Evolutionary conservation across 2,888 invertebrate species (phyloP).

Genomic region (Suillia variegata): DNA sequence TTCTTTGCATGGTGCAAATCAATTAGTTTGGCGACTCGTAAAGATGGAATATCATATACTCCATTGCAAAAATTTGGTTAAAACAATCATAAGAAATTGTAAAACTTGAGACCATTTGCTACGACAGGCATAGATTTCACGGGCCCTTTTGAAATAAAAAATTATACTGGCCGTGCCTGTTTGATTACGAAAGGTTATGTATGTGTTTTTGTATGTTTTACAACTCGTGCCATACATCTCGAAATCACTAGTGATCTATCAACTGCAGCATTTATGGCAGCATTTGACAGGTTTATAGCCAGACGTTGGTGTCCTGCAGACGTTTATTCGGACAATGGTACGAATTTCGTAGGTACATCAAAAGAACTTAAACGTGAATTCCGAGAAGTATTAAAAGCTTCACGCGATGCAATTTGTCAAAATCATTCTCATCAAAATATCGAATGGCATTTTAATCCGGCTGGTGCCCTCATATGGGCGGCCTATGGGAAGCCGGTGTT

Average conservation of each 20-base stretch:
- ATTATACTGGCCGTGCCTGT: constrained; percentile 11
- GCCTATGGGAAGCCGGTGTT: no score
- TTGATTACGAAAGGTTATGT: constrained; percentile 9
- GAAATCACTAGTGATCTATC: constrained; percentile 19
- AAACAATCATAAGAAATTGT: constrained; percentile 3
- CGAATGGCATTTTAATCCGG: no score
- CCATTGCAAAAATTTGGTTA: background rate
- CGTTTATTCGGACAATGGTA: constrained; percentile 23
- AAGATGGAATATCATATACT: background rate
- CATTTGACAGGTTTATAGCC: constrained; percentile 20
- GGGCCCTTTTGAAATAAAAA: constrained; percentile 7
- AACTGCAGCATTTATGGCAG: constrained; percentile 21
- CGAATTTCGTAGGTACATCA: constrained; percentile 25
- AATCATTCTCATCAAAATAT: no score
- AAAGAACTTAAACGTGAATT: constrained; percentile 7
- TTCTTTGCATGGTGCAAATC: constrained; percentile 5
- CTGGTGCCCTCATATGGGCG: no score
- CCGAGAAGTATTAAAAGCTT: background rate
- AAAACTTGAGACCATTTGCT: constrained; percentile 8
- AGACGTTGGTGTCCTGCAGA: constrained; percentile 18
- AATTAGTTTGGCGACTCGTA: constrained; percentile 4
- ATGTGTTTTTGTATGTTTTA: constrained; percentile 11
- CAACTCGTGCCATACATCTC: constrained; percentile 21
- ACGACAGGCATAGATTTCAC: background rate
- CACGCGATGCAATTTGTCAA: no score